These are phyloP conservation scores for Haliclona indistincta DNA, from an alignment of 37 sponge, comb jelly and placozoan genomes.

Conservation along the genomic window DNA sequence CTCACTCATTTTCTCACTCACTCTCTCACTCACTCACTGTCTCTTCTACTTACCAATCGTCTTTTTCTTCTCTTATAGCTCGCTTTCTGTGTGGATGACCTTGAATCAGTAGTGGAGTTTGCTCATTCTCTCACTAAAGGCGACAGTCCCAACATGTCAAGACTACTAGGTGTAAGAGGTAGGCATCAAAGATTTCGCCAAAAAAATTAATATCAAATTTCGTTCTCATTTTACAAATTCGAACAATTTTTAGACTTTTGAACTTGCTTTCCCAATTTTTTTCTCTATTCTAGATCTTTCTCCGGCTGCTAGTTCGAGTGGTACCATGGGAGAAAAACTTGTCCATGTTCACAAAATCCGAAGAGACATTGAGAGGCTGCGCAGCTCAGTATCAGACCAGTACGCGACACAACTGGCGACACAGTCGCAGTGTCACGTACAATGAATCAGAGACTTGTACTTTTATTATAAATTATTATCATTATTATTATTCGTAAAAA, in stretches of 20 bases:
- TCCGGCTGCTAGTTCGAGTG: too few species aligned
- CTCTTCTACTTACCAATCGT: too few species aligned
- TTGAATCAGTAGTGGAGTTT: slow-evolving; percentile 39
- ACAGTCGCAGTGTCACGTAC: slow-evolving; percentile 34
- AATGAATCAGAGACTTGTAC: background rate
- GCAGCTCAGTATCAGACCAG: slow-evolving; percentile 33
- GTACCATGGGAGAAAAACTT: too few species aligned
- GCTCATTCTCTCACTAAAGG: slow-evolving; percentile 31
- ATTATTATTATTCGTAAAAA: background rate
- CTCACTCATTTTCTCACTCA: too few species aligned
- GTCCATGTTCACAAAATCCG: slow-evolving; percentile 17
- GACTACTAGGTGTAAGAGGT: slow-evolving; percentile 27
- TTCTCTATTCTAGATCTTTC: too few species aligned
- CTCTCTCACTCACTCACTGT: too few species aligned
- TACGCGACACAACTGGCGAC: slow-evolving; percentile 35
- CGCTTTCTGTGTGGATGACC: slow-evolving; percentile 23
- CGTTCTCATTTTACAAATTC: too few species aligned
- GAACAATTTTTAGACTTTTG: too few species aligned
- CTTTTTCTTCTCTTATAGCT: slow-evolving; percentile 18
- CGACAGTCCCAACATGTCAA: slow-evolving; percentile 7
- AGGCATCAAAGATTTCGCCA: background rate
- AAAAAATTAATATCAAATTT: too few species aligned
- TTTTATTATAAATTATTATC: too few species aligned
- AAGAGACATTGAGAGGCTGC: slow-evolving; percentile 29
- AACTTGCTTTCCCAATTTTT: too few species aligned